Evolutionary conservation across 1,140 invertebrate species (phyloP), one percentile per base, ranked within the genome.

Genomic region (Tetramorium parvispinum): DNA sequence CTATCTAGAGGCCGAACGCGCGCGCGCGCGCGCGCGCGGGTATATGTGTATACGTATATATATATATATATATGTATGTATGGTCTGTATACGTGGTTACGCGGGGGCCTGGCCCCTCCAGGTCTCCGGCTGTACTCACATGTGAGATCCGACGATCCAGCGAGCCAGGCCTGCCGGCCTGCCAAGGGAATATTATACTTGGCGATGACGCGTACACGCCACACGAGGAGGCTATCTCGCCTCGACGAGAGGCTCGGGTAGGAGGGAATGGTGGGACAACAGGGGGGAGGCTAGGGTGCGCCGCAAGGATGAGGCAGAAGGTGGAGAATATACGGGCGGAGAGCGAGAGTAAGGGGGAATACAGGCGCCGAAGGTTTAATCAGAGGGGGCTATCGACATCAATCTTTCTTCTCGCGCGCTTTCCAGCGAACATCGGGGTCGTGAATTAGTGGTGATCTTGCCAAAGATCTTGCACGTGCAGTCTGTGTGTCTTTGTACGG

Each of bases 151-250:
- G 86, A 90, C 63, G 57, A 63, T 63, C 77, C 65, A 76, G 76
- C 79, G 76, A 89, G 78, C 83, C 43, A 89, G 57, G 79, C 73
- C 51, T 82, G 73, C 43, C 51, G 75, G 78, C 73, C 83, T 87
- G 87, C 87, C 86, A 87, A 92, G 91, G 89, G 91, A 92, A 93
- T 92, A 93, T 93, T 93, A 94, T 94, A 94, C 92, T 94, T 91
- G 93, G 93, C 93, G 93, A 94, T 94, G 93, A 94, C 93, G 93
- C 93, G 93, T 93, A 92, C 91, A 88, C 87, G 89, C 70, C 66
- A 85, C 66, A 85, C 89, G 88, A 93, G 89, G 89, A 91, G 91
- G 89, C 89, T 86, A 90, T 93, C 92, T 92, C 91, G 92, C 81
- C 85, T 87, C 79, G 59, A 55, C 81, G 65, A 71, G 87, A 66